A percentile compares a stretch with the other conserved stretches of the same genome.
Conservation (phyloP, 2,888 invertebrate genomes). For the Philereme vetulata region DNA sequence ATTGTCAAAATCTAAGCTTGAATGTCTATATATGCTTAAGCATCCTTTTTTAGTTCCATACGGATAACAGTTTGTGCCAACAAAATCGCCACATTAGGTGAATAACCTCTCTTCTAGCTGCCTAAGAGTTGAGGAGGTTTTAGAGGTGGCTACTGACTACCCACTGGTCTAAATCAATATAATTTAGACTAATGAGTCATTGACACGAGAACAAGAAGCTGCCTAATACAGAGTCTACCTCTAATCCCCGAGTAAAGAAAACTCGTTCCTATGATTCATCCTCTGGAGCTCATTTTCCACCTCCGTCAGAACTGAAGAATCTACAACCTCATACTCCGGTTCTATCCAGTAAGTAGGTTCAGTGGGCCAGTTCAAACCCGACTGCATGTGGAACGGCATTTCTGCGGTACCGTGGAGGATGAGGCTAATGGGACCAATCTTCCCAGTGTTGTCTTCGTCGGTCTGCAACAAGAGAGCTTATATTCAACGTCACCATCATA, state of each 20-base stretch:
- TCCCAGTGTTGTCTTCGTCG: slow-evolving; percentile 80
- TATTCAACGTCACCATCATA: not conserved
- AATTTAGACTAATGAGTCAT: no score
- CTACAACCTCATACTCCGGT: slow-evolving; percentile 38
- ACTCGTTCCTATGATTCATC: slow-evolving; percentile 60
- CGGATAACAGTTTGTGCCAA: no score
- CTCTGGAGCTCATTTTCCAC: slow-evolving; percentile 67
- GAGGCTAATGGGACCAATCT: slow-evolving; percentile 83
- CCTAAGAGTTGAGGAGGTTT: no score
- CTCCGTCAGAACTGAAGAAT: slow-evolving; percentile 54
- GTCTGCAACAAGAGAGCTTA: slow-evolving; percentile 50
- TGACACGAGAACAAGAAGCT: no score
- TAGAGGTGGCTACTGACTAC: no score
- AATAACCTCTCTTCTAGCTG: no score
- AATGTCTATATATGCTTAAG: no score
- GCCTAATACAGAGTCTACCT: no score
- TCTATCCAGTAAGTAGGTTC: slow-evolving; percentile 68
- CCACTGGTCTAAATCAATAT: no score
- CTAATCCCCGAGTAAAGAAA: slow-evolving; percentile 26
- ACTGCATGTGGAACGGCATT: slow-evolving; percentile 85
- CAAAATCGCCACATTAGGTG: no score
- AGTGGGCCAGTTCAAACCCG: slow-evolving; percentile 4
- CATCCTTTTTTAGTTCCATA: no score
- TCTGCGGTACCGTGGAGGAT: slow-evolving; percentile 88
- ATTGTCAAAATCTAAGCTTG: no score